Evolutionary conservation across 2,113 vertebrate species (phyloP).

Genomic region (Triplophysa tibetana): DNA sequence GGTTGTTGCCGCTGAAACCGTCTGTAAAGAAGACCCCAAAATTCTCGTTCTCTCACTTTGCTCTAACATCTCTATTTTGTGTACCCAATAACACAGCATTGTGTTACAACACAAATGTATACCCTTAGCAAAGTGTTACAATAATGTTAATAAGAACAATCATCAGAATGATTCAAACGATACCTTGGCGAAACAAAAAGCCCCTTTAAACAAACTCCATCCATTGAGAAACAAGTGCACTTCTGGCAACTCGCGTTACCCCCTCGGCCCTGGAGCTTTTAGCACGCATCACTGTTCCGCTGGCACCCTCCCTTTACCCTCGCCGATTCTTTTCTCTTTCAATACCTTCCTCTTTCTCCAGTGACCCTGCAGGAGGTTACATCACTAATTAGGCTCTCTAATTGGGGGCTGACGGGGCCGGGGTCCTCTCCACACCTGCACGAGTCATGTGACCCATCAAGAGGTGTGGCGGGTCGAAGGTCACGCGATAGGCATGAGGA

Average conservation of each 20-base stretch:
- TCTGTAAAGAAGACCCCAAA: too few relatives aligned
- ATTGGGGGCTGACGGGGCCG: conserved; percentile 72
- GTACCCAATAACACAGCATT: too few relatives aligned
- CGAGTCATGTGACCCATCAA: conserved; percentile 75
- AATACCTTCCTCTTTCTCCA: conserved; percentile 47
- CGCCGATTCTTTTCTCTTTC: neutral
- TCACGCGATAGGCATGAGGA: conserved; percentile 29
- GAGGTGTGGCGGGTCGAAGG: conserved; percentile 75
- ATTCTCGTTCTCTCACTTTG: too few relatives aligned
- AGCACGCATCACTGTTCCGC: conserved; percentile 64
- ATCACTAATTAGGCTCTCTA: conserved; percentile 79
- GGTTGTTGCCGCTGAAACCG: too few relatives aligned
- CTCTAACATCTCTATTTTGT: too few relatives aligned
- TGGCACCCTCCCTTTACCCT: conserved; percentile 21
- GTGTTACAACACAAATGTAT: too few relatives aligned
- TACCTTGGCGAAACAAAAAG: neutral
- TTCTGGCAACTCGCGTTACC: conserved; percentile 23
- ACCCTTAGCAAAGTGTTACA: too few relatives aligned
- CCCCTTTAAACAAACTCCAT: conserved; percentile 1
- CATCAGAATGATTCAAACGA: neutral
- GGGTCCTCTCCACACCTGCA: conserved; percentile 81
- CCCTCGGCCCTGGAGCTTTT: conserved; percentile 51
- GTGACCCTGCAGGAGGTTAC: conserved; percentile 72
- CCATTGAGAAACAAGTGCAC: neutral
- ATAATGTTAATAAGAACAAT: too few relatives aligned